These are phyloP conservation scores for Argopecten irradians DNA, from an alignment of 1,140 invertebrate species.

Conservation along the genomic window DNA sequence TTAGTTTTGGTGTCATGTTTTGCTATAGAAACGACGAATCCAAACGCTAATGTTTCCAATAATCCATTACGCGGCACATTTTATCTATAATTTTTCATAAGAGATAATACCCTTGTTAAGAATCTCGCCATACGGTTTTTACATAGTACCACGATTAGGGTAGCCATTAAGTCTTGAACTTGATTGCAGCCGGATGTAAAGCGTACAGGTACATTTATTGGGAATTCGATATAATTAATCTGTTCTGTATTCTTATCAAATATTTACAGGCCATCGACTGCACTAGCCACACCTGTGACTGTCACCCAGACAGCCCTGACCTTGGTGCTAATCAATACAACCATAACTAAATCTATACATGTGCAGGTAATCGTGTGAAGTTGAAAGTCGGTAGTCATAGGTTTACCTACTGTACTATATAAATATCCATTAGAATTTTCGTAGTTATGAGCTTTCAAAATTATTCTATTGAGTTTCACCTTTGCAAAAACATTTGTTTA, in stretches of 20 bases:
- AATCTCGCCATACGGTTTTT: background rate
- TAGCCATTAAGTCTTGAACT: background rate
- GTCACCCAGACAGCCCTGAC: background rate
- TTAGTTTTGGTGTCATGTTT: background rate
- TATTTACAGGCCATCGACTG: background rate
- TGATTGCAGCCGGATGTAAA: background rate
- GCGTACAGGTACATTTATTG: background rate
- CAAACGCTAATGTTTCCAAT: background rate
- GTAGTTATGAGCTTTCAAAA: too few relatives aligned
- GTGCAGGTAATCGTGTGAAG: too few relatives aligned
- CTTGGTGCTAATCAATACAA: conserved; percentile 8
- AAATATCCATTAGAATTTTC: too few relatives aligned
- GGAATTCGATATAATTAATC: background rate
- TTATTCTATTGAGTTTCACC: too few relatives aligned
- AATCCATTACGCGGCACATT: background rate
- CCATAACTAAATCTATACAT: too few relatives aligned
- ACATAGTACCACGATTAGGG: background rate
- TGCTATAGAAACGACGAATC: background rate
- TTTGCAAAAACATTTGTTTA: too few relatives aligned
- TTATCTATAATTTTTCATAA: background rate
- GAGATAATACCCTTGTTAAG: background rate
- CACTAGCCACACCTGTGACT: background rate
- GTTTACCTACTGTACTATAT: too few relatives aligned
- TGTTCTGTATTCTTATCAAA: background rate
- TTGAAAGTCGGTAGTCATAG: too few relatives aligned